Evolutionary conservation across 2,113 vertebrate genomes (phyloP), one percentile per base, ranked within the genome.

Genomic region (Ceyx cyanopectus): DNA sequence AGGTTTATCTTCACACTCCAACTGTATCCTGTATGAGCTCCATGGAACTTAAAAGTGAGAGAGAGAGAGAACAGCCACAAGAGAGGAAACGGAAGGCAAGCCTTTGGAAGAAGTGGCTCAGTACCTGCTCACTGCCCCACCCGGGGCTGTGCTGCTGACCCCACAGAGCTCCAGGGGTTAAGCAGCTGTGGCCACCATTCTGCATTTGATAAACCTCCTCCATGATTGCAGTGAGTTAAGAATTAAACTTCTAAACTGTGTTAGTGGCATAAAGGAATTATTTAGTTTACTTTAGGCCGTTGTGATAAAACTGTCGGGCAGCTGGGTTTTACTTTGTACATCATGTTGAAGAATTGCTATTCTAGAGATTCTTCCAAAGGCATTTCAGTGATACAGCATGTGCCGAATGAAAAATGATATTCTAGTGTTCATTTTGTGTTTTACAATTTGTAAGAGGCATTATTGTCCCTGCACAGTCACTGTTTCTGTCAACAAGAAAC

Each of bases 1-100:
- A 97, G 85, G 93, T 96, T 98, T 98, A 98, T 98, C 98, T 98
- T 93, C 94, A 18, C n/a, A 65, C 94, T 91, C 97, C 97, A 98
- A 98, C 97, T 98, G 98, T 73, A 98, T 98, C 98, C 97, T 97
- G 97, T 96, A 86, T 22, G 50, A 87, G 81, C 45, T 93, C 90
- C 77, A 30, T 87, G 95, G 93, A 94, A 94, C 90, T 95, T 95
- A 78, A 95, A 97, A 96, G 96, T 60, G 94, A 91, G 73, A 76
- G 83, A 26, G 77, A 92, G 81, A 91, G 56, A 88, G 86, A 87
- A 72, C 1, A 8, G 57, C 70, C 19, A 11, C 54, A 7, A 48
- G 53, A 91, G 81, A 85, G 92, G 96, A 94, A 96, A 94, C 65
- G 70, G 87, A 93, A 94, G 62, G n/a, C 80, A 76, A 65, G 63